Evolutionary conservation across 2,797 vertebrate genomes (phyloP), one percentile per base, ranked within the genome.

Genomic region (Premnoplex brunnescens): DNA sequence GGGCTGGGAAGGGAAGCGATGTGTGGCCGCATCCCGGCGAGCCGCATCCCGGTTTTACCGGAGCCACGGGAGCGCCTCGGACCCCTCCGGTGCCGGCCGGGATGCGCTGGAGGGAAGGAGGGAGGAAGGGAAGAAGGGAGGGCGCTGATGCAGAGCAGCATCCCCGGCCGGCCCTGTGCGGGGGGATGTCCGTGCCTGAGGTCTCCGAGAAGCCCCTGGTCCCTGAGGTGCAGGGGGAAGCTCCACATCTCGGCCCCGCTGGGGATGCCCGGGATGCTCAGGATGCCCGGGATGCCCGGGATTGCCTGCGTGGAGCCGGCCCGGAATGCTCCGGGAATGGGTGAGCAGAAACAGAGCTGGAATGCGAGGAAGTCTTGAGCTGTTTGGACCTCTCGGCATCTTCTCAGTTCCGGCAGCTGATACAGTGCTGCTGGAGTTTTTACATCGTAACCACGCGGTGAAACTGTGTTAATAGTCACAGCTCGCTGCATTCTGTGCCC

Each of bases 391-490:
- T 43, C 27, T 30, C 7, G 6, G 49, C 16, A 1, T 8, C 12
- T 14, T 8, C 20, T 26, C 15, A 23, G 52, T 3, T 0, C 44
- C 6, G 64, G 44, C 41, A 41, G 46, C 3, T 15, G 28, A 16
- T 22, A 2, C 6, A 7, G 69, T 2, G 68, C 4, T 10, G 1
- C 0, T 52, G n/a, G 46, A 56, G 41, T 60, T 41, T 10, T 12
- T 22, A 5, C 20, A 0, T 5, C 9, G 1, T 28, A 20, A 11
- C 11, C 16, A 0, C 32, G 23, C 11, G 9, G 14, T 1, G 13
- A 11, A 46, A 24, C 48, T 0, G 9, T 28, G 12, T 32, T 15
- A 3, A 17, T 16, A 4, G 7, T 9, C 39, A 1, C 17, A 11
- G 37, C 4, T 48, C 7, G 2, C 28, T 20, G 56, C 14, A 8